Conservation (phyloP, 2,113 vertebrate genomes). For the Takifugu bimaculatus region DNA sequence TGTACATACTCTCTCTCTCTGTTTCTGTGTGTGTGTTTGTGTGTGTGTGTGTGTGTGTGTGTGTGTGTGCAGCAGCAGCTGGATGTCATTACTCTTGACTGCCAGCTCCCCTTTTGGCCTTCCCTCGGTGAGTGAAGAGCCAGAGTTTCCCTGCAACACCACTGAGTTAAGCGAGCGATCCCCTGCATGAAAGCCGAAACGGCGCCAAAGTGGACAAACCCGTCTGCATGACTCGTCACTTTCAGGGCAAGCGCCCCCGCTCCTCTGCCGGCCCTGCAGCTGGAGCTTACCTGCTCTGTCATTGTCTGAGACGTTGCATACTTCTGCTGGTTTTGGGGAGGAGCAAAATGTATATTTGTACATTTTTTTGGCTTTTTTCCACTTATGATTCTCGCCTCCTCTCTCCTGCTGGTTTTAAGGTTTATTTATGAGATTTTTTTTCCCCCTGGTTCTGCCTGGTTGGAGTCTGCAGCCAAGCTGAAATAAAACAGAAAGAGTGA, state of each 20-base stretch:
- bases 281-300: too few relatives aligned
- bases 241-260: background rate
- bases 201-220: conserved; percentile 29
- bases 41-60: conserved; percentile 8
- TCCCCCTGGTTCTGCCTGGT: too few relatives aligned
- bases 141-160: conserved; percentile 35
- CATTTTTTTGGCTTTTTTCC: too few relatives aligned
- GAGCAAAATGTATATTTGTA: too few relatives aligned
- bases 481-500: too few relatives aligned
- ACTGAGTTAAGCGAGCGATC: conserved; percentile 52
- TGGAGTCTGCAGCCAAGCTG: too few relatives aligned
- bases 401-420: too few relatives aligned
- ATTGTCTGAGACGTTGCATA: background rate
- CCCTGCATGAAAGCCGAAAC: conserved; percentile 21
- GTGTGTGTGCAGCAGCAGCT: conserved; percentile 42
- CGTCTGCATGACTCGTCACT: conserved; percentile 26
- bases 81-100: conserved; percentile 61
- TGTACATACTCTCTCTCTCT: background rate
- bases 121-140: conserved; percentile 50
- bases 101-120: conserved; percentile 49
- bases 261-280: too few relatives aligned
- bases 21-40: conserved; percentile 11
- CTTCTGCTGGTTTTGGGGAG: background rate
- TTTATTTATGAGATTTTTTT: too few relatives aligned
- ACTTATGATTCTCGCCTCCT: too few relatives aligned